Percentiles rank a stretch among this genome's conserved stretches.
phyloP scores from a whole-genome alignment of 2,113 vertebrate species.

The Calyptommatus sinebrachiatus region DNA sequence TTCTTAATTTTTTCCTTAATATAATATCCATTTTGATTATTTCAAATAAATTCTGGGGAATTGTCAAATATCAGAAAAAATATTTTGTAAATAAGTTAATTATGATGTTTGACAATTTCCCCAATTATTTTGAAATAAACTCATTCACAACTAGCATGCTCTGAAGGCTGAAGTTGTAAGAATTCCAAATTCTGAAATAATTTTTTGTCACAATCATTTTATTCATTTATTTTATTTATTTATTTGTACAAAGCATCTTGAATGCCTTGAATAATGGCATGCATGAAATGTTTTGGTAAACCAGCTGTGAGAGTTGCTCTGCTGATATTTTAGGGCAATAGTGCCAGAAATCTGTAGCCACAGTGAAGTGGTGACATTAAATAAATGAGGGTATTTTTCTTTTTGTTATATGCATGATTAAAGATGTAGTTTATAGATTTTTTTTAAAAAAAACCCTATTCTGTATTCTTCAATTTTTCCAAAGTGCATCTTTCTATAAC shows the following conservation, averaged over 20 bases:
- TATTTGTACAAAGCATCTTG: neutral
- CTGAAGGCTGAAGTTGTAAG: neutral
- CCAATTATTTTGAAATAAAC: too few relatives aligned
- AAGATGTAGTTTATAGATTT: neutral
- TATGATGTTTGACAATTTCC: neutral
- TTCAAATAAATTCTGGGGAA: too few relatives aligned
- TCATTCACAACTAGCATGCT: neutral
- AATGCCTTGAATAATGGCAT: too few relatives aligned
- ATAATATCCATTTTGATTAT: too few relatives aligned
- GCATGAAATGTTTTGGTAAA: too few relatives aligned
- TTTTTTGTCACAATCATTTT: neutral
- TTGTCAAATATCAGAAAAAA: too few relatives aligned
- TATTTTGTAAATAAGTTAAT: neutral
- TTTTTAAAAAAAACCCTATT: too few relatives aligned
- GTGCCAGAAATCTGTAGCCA: too few relatives aligned
- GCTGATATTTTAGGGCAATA: too few relatives aligned
- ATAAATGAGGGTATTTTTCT: neutral
- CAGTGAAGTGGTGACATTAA: too few relatives aligned
- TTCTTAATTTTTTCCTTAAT: too few relatives aligned
- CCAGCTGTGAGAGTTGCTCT: too few relatives aligned
- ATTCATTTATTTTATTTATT: neutral
- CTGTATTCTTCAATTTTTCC: conserved; percentile 39
- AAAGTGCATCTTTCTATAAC: conserved; percentile 68
- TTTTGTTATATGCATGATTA: neutral
- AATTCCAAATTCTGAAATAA: neutral